Percentiles rank a stretch among this genome's conserved stretches.
These are phyloP conservation scores for Gobio gobio DNA, from an alignment of 2,113 vertebrate genomes.

Conservation along the genomic window DNA sequence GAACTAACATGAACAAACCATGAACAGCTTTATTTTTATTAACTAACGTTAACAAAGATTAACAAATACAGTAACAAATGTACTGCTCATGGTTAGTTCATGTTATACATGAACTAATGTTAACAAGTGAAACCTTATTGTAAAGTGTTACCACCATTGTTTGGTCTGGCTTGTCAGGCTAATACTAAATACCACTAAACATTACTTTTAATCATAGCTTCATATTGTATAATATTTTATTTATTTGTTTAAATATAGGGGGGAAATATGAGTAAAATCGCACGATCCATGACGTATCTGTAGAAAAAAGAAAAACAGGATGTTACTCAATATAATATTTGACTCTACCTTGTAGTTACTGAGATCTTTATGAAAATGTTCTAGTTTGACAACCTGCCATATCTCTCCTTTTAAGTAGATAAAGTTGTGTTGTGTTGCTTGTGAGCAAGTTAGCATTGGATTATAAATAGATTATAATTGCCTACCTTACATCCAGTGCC, in stretches of 20 bases:
- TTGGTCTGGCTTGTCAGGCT: too few relatives aligned
- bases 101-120: too few relatives aligned
- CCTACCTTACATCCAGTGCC: background rate
- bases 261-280: too few relatives aligned
- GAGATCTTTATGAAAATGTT: background rate
- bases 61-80: too few relatives aligned
- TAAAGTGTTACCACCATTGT: too few relatives aligned
- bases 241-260: background rate
- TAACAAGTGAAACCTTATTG: too few relatives aligned
- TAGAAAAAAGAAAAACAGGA: background rate
- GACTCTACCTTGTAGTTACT: background rate
- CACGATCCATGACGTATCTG: too few relatives aligned
- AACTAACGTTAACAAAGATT: too few relatives aligned
- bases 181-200: background rate
- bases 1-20: too few relatives aligned
- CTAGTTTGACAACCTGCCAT: background rate
- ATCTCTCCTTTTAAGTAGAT: too few relatives aligned
- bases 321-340: background rate
- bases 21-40: too few relatives aligned
- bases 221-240: background rate
- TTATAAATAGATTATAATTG: background rate
- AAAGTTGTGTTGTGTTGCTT: constrained; percentile 14
- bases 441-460: background rate
- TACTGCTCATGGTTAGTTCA: too few relatives aligned
- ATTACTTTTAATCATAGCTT: background rate